Conservation (phyloP, 2,888 invertebrate species). For the Psylliodes chrysocephalus region DNA sequence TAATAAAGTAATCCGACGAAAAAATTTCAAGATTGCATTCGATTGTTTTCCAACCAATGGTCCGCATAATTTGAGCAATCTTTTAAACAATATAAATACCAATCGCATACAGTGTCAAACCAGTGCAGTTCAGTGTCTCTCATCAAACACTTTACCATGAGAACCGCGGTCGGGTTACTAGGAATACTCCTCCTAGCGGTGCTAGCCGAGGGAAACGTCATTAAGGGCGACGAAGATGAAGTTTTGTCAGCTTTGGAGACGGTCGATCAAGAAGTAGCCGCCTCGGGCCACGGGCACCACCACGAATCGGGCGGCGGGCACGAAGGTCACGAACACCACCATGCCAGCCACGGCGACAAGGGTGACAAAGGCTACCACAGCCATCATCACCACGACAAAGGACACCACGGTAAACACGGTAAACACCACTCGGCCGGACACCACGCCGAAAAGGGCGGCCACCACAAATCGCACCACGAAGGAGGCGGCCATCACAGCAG, state of each 20-base stretch:
- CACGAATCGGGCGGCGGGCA: constrained; percentile 77
- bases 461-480: constrained; percentile 83
- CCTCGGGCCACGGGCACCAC: constrained; percentile 62
- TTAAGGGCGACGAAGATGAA: constrained; percentile 32
- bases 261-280: constrained; percentile 66
- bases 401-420: constrained; percentile 80
- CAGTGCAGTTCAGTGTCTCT: constrained; percentile 42
- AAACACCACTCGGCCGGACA: constrained; percentile 83
- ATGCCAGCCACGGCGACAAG: constrained; percentile 78
- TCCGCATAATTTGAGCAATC: constrained; percentile 55
- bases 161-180: constrained; percentile 55
- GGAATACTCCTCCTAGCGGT: constrained; percentile 47
- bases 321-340: constrained; percentile 75
- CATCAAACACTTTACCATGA: constrained; percentile 50
- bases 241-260: background rate
- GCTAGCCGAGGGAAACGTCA: constrained; percentile 44
- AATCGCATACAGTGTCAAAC: constrained; percentile 27
- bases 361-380: constrained; percentile 81
- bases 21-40: constrained; percentile 49
- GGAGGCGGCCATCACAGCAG: constrained; percentile 80
- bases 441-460: constrained; percentile 81
- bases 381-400: constrained; percentile 81
- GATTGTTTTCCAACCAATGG: constrained; percentile 51
- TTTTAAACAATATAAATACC: constrained; percentile 53
- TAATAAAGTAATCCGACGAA: constrained; percentile 39